Evolutionary conservation across 1,140 invertebrate species (phyloP), one percentile per base, ranked within the genome.

Genomic region (Papilio polytes): DNA sequence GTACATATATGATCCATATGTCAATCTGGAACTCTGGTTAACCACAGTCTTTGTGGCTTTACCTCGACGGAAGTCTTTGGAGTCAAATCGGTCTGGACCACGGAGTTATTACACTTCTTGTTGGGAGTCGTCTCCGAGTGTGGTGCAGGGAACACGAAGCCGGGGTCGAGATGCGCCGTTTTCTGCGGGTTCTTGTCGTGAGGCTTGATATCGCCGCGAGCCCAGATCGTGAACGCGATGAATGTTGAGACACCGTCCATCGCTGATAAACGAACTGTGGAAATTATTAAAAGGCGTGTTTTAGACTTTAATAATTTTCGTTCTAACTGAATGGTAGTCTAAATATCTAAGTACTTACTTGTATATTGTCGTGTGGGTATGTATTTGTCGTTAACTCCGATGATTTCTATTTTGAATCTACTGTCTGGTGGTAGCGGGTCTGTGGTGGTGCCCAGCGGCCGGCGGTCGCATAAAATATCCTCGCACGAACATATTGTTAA

Each of bases 191-290:
- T 94, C 18, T 89, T 90, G 13, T 87, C 86, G 26, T 94, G 94
- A 2, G 81, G 66, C 48, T 84, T 83, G 0, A 84, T 88, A 41
- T 93, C 90, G 26, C 86, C 92, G 9, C 83, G 87, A 0, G 89
- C 83, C 7, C 89, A 91, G 86, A 94, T 94, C 9, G 91, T 92
- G 53, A 93, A 94, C 2, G 90, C 92, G 13, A 94, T 94, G 78
- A 94, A 94, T 0, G 89, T 89, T 0, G 91, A 87, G 7, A 81
- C 84, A 6, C 73, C 80, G 66, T 92, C 90, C 7, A 86, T 85
- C 1, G 93, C 87, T 77, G 83, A 87, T 2, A 94, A 81, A 6
- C 86, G 84, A 22, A 94, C 93, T 94, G 83, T 31, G 87, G 88
- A 9, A 56, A 20, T 48, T 48, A 13, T n/a, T 48, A 13, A 48